A percentile compares a stretch with the other conserved stretches of the same genome.
phyloP scores from a whole-genome alignment of 2,888 invertebrate genomes.

The Standfussiana lucernea region DNA sequence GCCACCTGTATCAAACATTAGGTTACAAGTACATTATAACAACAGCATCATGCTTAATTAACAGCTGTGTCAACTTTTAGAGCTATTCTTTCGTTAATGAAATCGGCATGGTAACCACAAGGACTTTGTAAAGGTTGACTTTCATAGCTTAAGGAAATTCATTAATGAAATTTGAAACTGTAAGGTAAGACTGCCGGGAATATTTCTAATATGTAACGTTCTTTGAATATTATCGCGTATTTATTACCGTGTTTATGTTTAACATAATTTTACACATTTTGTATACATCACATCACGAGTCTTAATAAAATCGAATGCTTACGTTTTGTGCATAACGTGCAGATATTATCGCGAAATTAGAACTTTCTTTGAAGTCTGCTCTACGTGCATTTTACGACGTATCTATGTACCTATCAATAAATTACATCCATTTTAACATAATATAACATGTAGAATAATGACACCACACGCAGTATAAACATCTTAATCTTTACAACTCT shows the following conservation, averaged over 20 bases:
- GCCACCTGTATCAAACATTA: constrained; percentile 71
- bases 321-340: constrained; percentile 17
- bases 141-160: constrained; percentile 51
- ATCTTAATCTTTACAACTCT: constrained; percentile 85
- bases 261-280: constrained; percentile 36
- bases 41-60: constrained; percentile 46
- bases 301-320: constrained; percentile 36
- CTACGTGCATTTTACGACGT: constrained; percentile 13
- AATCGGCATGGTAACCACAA: constrained; percentile 66
- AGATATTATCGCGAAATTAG: constrained; percentile 26
- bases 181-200: constrained; percentile 42
- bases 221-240: constrained; percentile 33
- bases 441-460: constrained; percentile 59
- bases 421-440: constrained; percentile 57
- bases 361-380: constrained; percentile 32
- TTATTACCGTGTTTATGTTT: constrained; percentile 48
- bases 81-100: constrained; percentile 59
- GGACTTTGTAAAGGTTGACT: constrained; percentile 53
- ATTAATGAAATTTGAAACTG: constrained; percentile 55
- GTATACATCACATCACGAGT: constrained; percentile 30
- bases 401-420: constrained; percentile 47
- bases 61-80: constrained; percentile 75
- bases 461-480: constrained; percentile 71
- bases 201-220: constrained; percentile 49
- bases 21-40: constrained; percentile 44